Percentiles rank a stretch among this genome's conserved stretches.
These are phyloP conservation scores for Eupithecia subumbrata DNA, from an alignment of 2,888 invertebrate genomes.

Conservation along the genomic window DNA sequence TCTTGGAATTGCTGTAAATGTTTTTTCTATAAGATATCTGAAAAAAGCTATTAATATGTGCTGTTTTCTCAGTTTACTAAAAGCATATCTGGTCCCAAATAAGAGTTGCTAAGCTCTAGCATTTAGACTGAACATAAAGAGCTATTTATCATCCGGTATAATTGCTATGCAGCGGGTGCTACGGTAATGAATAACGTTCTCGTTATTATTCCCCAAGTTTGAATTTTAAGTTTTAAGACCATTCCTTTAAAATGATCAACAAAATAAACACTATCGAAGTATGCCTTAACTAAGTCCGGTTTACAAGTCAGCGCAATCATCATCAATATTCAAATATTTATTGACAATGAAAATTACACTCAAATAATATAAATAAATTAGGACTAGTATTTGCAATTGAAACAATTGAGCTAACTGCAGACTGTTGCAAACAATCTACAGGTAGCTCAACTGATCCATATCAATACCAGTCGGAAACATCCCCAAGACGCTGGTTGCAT, in stretches of 20 bases:
- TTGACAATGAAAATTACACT: no score
- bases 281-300: neutral
- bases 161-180: slow-evolving; percentile 22
- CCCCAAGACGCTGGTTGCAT: no score
- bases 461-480: no score
- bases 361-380: no score
- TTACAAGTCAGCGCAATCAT: neutral
- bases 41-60: neutral
- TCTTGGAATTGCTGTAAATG: neutral
- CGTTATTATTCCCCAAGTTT: slow-evolving; percentile 14
- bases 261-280: slow-evolving; percentile 1
- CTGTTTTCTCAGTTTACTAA: neutral
- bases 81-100: neutral
- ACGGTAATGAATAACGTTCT: slow-evolving; percentile 15
- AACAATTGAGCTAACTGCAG: no score
- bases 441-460: no score
- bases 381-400: no score
- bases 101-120: neutral
- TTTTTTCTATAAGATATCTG: neutral
- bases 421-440: no score
- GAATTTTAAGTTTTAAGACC: slow-evolving; percentile 1
- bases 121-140: slow-evolving; percentile 13
- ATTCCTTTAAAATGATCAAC: neutral
- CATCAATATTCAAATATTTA: neutral
- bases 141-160: slow-evolving; percentile 15